phyloP scores from a whole-genome alignment of 92 coral and sea anemone genomes.

The Phymanthus crucifer region DNA sequence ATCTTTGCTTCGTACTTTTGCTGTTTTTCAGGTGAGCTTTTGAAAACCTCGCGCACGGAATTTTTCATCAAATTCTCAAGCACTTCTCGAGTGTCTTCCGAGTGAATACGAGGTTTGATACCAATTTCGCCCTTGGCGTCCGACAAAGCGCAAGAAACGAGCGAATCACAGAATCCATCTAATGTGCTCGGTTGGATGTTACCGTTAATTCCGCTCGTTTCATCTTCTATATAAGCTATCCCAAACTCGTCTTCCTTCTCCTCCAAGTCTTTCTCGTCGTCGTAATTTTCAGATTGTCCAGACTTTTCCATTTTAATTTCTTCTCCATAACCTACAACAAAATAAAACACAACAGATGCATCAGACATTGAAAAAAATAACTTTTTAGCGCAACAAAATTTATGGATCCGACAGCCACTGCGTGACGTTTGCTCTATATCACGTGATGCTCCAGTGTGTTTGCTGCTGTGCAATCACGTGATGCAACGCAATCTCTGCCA shows the following conservation, averaged over 20 bases:
- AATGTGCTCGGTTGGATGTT: not conserved
- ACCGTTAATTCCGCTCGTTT: constrained; percentile 10
- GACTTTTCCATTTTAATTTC: not conserved
- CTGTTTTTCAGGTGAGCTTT: constrained; percentile 62
- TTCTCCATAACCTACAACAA: not conserved
- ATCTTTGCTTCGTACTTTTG: constrained; percentile 56
- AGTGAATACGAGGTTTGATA: not conserved
- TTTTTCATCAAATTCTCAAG: constrained; percentile 55
- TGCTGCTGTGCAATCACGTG: too few relatives aligned
- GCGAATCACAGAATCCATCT: constrained; percentile 15
- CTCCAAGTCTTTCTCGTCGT: not conserved
- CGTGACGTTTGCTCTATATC: too few relatives aligned
- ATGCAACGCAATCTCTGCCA: too few relatives aligned
- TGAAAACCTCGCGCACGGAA: too few relatives aligned
- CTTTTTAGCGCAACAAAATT: too few relatives aligned
- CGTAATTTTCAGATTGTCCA: not conserved
- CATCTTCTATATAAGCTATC: not conserved
- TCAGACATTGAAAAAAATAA: not conserved
- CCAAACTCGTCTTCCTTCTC: not conserved
- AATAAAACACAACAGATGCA: not conserved
- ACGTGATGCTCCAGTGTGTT: too few relatives aligned
- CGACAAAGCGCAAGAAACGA: constrained; percentile 20
- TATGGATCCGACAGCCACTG: not conserved
- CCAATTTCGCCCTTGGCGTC: constrained; percentile 31
- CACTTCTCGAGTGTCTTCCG: constrained; percentile 41